Evolutionary conservation across 1,140 invertebrate genomes (phyloP), one percentile per base, ranked within the genome.

Genomic region (Lerema accius): DNA sequence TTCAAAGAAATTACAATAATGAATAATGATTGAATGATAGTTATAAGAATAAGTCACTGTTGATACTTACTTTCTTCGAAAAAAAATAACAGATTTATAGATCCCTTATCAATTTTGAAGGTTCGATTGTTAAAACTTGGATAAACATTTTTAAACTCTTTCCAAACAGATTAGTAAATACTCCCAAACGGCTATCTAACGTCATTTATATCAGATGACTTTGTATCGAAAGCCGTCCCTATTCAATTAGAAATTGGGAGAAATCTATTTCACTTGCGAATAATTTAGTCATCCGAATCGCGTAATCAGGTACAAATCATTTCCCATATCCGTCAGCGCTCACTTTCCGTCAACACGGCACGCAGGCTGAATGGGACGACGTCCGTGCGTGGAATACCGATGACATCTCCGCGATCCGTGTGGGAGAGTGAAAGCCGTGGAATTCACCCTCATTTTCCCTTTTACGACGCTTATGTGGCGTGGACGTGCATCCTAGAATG

Each of bases 361-460:
- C 49, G 48, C 28, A 50, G 26, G 26, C 48, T 50, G 48, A 35
- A 39, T 51, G 17, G 11, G 5, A 23, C 37, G 14, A n/a, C 7
- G 32, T 9, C 17, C 49, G 17, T 16, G 26, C 49, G 35, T 39
- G 10, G 35, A 11, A 51, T 23, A 39, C 10, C 49, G 32, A 51
- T 19, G 32, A 39, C 49, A 51, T 51, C 49, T 51, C 49, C 49
- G 32, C 50, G 15, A 53, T 53, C 50, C 50, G 50, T 50, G 26
- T 50, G 48, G 48, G 35, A 37, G n/a, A 53, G 50, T 53, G 50
- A 53, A 53, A 53, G 50, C 50, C n/a, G 50, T 53, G 50, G 50
- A 39, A n/a, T 53, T 39, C 50, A 53, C 50, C 50, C 50, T 10
- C 15, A 40, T 53, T 53, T 53, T 53, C 50, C 50, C 50, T 53